Evolutionary conservation across 2,888 invertebrate species (phyloP), one percentile per base, ranked within the genome.

Genomic region (Eugnorisma glareosa): DNA sequence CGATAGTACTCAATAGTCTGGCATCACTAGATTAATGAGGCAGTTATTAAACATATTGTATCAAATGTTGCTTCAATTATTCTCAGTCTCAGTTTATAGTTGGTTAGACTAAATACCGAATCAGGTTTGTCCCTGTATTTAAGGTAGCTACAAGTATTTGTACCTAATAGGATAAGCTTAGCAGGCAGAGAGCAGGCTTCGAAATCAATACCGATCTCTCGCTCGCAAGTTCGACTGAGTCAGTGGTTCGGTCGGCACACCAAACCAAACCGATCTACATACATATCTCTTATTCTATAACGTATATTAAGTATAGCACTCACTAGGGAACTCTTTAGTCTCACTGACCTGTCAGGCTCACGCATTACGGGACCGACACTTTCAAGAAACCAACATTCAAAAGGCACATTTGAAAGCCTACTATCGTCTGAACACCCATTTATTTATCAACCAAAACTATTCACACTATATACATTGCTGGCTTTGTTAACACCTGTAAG

Each of bases 331-430:
- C 84, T 86, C 84, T 83, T 83, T 83, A 75, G 86, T 83, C 84
- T 85, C 86, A 80, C 91, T 82, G 84, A 75, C 84, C 90, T 91
- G 92, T 91, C 92, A 92, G 79, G 75, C 83, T 85, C 88, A 89
- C 89, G 89, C 88, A 87, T 90, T 89, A 89, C 90, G 67, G 72
- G 81, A 88, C 89, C 82, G 92, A 91, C 91, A 92, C 89, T 83
- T 90, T 86, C 75, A 86, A 87, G 85, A 80, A 85, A 88, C 90
- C 80, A 83, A 88, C 89, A 89, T 91, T 92, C 92, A 90, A 91
- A 92, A 89, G 91, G 86, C 86, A 89, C 83, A 75, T 90, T 92
- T 90, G 87, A 92, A 91, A 91, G 91, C 90, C 90, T 92, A 87
- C 90, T 83, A 90, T 91, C 75, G 45, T 70, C 59, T 45, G 48